Percentiles rank a stretch among this genome's conserved stretches.
These are phyloP conservation scores for Sipha flava DNA, from an alignment of 1,140 invertebrate species.

Conservation along the genomic window DNA sequence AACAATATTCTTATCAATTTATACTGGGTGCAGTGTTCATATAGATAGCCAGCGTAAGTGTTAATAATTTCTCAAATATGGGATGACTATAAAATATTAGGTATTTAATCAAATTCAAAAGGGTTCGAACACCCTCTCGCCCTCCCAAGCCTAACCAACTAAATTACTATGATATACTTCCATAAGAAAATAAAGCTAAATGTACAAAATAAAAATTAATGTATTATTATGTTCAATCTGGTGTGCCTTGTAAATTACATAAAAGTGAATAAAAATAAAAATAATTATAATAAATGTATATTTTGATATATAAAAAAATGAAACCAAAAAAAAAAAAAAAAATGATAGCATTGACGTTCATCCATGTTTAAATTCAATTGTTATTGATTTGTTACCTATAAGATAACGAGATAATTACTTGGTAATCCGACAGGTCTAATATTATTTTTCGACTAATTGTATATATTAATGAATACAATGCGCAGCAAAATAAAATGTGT, in stretches of 20 bases:
- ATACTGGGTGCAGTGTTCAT: neutral
- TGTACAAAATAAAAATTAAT: slow-evolving; percentile 14
- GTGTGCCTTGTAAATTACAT: slow-evolving; percentile 31
- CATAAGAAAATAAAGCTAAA: neutral
- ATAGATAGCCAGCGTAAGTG: neutral
- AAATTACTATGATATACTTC: neutral
- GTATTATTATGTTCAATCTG: slow-evolving; percentile 29
- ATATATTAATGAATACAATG: neutral
- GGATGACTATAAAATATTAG: neutral
- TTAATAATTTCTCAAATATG: neutral
- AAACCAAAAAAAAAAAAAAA: neutral
- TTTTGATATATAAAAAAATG: slow-evolving; percentile 29
- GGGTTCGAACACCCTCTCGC: neutral
- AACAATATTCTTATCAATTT: neutral
- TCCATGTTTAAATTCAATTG: slow-evolving; percentile 20
- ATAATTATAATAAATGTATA: slow-evolving; percentile 21
- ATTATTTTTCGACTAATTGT: slow-evolving; percentile 22
- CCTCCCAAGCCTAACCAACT: neutral
- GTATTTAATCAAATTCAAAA: neutral
- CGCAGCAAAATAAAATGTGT: neutral
- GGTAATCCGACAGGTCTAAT: neutral
- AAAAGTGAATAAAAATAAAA: slow-evolving; percentile 21
- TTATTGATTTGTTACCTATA: slow-evolving; percentile 19
- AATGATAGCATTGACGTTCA: slow-evolving; percentile 15
- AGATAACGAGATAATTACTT: neutral